Evolutionary conservation across 1,140 invertebrate genomes (phyloP), one percentile per base, ranked within the genome.

Genomic region (Epicauta chinensis): DNA sequence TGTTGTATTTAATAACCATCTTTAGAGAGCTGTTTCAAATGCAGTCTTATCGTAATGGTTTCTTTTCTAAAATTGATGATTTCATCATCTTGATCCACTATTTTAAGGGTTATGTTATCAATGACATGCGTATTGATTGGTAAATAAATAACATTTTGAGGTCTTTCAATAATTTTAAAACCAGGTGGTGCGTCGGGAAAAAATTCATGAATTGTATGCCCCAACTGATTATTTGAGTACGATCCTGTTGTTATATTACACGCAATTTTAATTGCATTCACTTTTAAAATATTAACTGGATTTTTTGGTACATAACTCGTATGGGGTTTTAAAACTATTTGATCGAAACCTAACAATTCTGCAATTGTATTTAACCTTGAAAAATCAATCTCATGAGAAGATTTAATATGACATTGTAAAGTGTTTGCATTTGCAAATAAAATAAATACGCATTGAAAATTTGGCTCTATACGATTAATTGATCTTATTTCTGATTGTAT

Each of bases 141-240:
- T 15, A 45, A n/a, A 12, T 45, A 15, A 15, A 34, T 45, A 2
- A 34, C 13, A 15, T 45, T 23, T 16, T n/a, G n/a, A 15, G 59
- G 56, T 16, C 43, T 37, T 58, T 63, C 59, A 0, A 60, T 48
- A 40, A 64, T 59, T 55, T 64, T 63, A 59, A 59, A 67, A 12
- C 58, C 60, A 11, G 60, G 53, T 15, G 52, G 46, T 17, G 65
- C 57, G 7, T 32, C 43, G 11, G 57, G 50, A 29, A 57, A 61
- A 57, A 70, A 67, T 41, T 65, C 49, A 46, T 68, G 61, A 39
- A 69, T 56, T 23, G 51, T 63, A 50, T 67, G 63, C 9, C 50
- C 55, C 29, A 38, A 32, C 37, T 38, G 12, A 13, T 53, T 56
- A 56, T 69, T 64, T n/a, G 51, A 53, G 45, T 58, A 69, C 13